Evolutionary conservation across 2,113 vertebrate species (phyloP), one percentile per base, ranked within the genome.

Genomic region (Pandion haliaetus): DNA sequence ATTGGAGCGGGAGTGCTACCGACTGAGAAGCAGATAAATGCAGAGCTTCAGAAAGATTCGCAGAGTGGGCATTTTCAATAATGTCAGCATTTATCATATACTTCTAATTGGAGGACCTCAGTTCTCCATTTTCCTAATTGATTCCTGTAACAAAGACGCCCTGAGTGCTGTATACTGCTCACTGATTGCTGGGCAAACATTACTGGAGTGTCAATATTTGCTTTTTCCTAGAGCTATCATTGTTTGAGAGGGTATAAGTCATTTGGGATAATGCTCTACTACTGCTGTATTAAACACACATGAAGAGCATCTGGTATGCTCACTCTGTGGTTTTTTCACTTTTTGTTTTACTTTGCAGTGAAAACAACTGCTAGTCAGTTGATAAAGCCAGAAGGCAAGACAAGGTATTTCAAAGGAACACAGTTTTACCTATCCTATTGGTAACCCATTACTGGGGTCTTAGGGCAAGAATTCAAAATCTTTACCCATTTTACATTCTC

Each of bases 181-280:
- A 50, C 95, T 95, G 94, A 98, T 95, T 97, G 96, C 97, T 97
- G 86, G 91, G 89, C 88, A 97, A 98, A 98, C 93, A 97, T 97
- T 97, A 98, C 2, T 89, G 82, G 90, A 97, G 96, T 81, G 92
- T 96, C 96, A 98, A 97, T 98, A 98, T 98, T 98, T 98, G 96
- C 84, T 97, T 94, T 96, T 95, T 96, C 88, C 92, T 94, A 95
- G 94, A 98, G 72, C 92, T 87, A 90, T 97, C 59, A 36, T 90
- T 97, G 94, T 95, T 77, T 72, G 87, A 97, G 93, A 96, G 69
- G 81, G 63, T 94, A 9, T 66, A 96, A 97, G 86, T 95, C 47
- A 97, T 88, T 88, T 93, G 92, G 90, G 95, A 95, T 86, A 94
- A 88, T 69, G 42, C 14, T 96, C 44, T 77, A 71, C 73, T 79